phyloP scores from a whole-genome alignment of 2,113 vertebrate species.

The Crocuta crocuta region DNA sequence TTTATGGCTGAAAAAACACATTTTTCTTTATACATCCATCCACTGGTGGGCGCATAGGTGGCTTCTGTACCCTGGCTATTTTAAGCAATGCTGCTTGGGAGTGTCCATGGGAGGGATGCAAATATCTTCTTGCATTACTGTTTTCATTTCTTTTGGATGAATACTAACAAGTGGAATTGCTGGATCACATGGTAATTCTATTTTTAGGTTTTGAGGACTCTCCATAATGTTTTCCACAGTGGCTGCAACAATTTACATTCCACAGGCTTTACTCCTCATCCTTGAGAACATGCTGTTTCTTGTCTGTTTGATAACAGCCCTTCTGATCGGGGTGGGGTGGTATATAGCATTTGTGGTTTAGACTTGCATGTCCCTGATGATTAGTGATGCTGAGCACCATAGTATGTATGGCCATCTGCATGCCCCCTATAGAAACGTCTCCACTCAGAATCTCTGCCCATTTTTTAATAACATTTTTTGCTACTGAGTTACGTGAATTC shows the following conservation, averaged over 20 bases:
- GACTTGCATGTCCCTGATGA: not conserved
- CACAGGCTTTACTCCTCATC: not conserved
- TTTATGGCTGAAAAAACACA: not conserved
- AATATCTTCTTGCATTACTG: not conserved
- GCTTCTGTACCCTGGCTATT: not conserved
- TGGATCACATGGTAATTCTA: not conserved
- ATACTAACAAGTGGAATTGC: not conserved
- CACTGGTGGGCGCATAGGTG: not conserved
- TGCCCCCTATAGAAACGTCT: not conserved
- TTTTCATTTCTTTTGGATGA: not conserved
- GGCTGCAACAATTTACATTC: not conserved
- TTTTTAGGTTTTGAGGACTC: not conserved
- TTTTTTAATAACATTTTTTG: not conserved
- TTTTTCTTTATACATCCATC: not conserved
- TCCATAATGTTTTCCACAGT: not conserved
- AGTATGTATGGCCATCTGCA: not conserved
- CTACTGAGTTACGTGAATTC: not conserved
- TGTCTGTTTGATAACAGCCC: not conserved
- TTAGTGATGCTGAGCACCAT: not conserved
- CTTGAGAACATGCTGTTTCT: not conserved
- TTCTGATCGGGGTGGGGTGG: not conserved
- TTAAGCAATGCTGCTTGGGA: not conserved
- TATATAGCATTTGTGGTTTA: not conserved
- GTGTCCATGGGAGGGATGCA: not conserved
- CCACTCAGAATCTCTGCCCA: not conserved